Evolutionary conservation across 2,113 vertebrate genomes (phyloP), one percentile per base, ranked within the genome.

Genomic region (Anarrhichthys ocellatus): DNA sequence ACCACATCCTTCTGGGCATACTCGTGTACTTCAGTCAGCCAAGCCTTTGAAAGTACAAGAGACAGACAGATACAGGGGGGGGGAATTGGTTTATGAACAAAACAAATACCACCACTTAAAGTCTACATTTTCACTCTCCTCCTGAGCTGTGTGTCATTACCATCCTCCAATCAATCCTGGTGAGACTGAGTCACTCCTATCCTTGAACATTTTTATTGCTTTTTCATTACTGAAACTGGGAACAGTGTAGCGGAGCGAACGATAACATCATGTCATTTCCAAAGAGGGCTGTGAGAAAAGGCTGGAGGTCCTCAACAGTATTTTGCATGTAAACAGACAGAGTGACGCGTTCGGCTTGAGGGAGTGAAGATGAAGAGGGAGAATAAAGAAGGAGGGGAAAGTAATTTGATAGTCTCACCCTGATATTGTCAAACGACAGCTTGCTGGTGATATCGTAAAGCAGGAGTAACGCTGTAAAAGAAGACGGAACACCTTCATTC

Each of bases 1-100:
- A 99, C 98, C 95, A 99, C 98, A 63, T 99, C 97, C 94, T 96
- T 97, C 93, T 98, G 97, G 86, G 98, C 97, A 0, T 97, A 99
- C 90, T 99, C 98, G 0, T 99, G 96, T 89, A 99, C 97, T 94
- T 99, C 98, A 0, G 94, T 95, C 83, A 96, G 92, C 95, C 95
- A 96, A 87, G 95, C 95, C 95, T 96, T 88, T 63, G 69, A 87
- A 86, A 85, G 91, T 63, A 80, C 13, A 84, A 87, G 78, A 85
- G 76, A 80, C 54, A 85, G 70, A 88, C 36, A 78, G 52, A 89
- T 11, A 75, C 50, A 73, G 24, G 22, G 65, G 3, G 27, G 20
- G 42, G 44, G 29, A 59, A 80, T 44, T 44, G 18, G 50, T 65
- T 42, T 13, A 29, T 82, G 14, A 67, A 81, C 74, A 81, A 86